Evolutionary conservation across 2,113 vertebrate species (phyloP).

Genomic region (Lepidothrix coronata): DNA sequence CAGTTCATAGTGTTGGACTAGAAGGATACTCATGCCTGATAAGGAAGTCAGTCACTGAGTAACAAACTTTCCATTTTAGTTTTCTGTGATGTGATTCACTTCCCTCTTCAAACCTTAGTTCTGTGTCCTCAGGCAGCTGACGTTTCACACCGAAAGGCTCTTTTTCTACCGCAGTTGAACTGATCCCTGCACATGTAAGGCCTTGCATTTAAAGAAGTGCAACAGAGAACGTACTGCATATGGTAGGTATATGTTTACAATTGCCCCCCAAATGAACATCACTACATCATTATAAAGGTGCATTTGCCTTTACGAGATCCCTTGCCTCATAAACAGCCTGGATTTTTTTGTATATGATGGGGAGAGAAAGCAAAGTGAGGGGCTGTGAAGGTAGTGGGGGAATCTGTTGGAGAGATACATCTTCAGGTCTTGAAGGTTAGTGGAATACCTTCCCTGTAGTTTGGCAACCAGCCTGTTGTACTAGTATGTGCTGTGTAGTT

Average conservation of each 20-base stretch:
- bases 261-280: neutral
- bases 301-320: neutral
- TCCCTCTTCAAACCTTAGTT: slow-evolving; percentile 3
- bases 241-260: neutral
- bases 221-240: neutral
- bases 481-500: neutral
- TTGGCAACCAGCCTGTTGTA: neutral
- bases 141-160: neutral
- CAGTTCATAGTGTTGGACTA: neutral
- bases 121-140: neutral
- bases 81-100: neutral
- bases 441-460: neutral
- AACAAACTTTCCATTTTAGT: neutral
- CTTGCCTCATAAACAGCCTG: neutral
- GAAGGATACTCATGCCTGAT: neutral
- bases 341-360: neutral
- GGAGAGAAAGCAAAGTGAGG: neutral
- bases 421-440: neutral
- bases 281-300: neutral
- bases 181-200: neutral
- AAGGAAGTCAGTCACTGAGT: neutral
- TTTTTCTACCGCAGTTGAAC: neutral
- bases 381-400: neutral
- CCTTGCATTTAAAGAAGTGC: neutral
- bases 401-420: neutral